phyloP scores from a whole-genome alignment of 2,888 invertebrate species.

The Sturmia bella region DNA sequence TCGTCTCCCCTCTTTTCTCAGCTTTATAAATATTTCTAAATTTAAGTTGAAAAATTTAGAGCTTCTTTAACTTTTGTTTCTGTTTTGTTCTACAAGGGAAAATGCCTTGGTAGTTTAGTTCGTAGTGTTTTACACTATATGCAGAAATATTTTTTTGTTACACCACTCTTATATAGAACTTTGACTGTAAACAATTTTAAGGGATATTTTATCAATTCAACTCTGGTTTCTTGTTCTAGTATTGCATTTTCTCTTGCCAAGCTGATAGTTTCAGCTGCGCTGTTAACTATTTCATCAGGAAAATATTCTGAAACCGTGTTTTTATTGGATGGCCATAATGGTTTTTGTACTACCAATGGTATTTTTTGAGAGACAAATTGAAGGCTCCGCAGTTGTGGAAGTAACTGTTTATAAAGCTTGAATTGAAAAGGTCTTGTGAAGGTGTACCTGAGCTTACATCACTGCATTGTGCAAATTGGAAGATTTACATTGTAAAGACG shows the following conservation, averaged over 20 bases:
- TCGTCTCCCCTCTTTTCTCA: neutral
- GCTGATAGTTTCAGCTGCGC: neutral
- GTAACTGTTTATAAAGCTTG: too few relatives aligned
- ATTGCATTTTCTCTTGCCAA: neutral
- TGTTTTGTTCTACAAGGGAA: neutral
- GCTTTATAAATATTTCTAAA: neutral
- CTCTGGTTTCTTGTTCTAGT: neutral
- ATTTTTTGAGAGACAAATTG: too few relatives aligned
- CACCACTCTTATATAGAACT: neutral
- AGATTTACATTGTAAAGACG: too few relatives aligned
- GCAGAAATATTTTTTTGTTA: neutral
- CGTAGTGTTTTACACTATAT: slow-evolving; percentile 1
- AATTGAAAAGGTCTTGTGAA: too few relatives aligned
- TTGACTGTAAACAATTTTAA: neutral
- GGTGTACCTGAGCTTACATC: too few relatives aligned
- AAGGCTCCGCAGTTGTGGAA: too few relatives aligned
- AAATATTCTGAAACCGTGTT: neutral
- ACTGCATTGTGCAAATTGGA: too few relatives aligned
- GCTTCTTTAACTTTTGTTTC: slow-evolving; percentile 3
- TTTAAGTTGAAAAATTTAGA: neutral
- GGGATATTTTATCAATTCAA: neutral
- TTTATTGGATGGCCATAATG: neutral
- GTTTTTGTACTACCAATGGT: too few relatives aligned
- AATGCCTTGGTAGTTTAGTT: neutral
- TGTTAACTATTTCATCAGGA: neutral